Conservation (phyloP, 2,888 invertebrate genomes). For the Diaperis boleti region DNA sequence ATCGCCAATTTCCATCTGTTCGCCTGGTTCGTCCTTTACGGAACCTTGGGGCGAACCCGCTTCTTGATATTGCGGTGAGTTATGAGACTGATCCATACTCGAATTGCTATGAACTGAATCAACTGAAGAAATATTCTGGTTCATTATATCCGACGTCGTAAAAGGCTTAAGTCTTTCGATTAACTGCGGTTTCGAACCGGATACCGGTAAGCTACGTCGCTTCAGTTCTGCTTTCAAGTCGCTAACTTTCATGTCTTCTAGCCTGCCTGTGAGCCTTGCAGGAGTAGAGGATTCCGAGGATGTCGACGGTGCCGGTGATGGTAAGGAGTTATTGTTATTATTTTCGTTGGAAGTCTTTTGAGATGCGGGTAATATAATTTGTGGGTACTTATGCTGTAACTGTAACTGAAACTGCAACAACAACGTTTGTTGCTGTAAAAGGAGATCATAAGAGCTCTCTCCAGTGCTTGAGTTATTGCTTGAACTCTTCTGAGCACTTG, state of each 20-base stretch:
- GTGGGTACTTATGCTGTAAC: constrained; percentile 84
- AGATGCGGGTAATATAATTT: constrained; percentile 83
- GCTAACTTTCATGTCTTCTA: constrained; percentile 97
- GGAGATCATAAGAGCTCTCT: constrained; percentile 91
- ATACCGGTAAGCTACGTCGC: constrained; percentile 92
- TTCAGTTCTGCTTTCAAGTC: constrained; percentile 95
- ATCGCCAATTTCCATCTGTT: constrained; percentile 66
- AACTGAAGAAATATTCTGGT: constrained; percentile 52
- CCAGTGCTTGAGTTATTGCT: constrained; percentile 69
- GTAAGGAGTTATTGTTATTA: constrained; percentile 56
- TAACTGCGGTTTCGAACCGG: constrained; percentile 95
- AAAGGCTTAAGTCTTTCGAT: constrained; percentile 91
- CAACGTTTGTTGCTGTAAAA: constrained; percentile 94
- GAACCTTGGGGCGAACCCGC: constrained; percentile 59
- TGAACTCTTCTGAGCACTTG: constrained; percentile 81
- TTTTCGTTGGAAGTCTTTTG: constrained; percentile 68
- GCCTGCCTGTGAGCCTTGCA: constrained; percentile 72
- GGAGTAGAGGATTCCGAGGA: constrained; percentile 62
- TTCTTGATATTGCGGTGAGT: constrained; percentile 68
- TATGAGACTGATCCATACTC: constrained; percentile 64
- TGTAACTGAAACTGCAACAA: constrained; percentile 90
- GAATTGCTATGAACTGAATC: constrained; percentile 58
- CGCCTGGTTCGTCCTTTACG: constrained; percentile 54
- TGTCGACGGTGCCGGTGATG: constrained; percentile 64
- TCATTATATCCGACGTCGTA: constrained; percentile 58